phyloP scores from a whole-genome alignment of 2,797 vertebrate genomes.

The Octomys mimax region DNA sequence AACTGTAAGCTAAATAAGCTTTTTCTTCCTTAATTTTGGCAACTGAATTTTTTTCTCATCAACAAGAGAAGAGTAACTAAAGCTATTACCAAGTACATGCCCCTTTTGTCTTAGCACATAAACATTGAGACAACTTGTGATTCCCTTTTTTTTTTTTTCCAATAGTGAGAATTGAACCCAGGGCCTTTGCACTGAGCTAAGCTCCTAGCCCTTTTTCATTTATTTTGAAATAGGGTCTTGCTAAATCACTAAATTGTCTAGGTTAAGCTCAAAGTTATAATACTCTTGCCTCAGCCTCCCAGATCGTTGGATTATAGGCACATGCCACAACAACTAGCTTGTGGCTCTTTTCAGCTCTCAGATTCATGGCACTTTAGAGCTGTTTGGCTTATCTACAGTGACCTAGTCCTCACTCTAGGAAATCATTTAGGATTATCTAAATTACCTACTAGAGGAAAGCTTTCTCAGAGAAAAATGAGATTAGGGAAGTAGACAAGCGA shows the following conservation, averaged over 20 bases:
- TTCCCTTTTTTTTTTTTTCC: neutral
- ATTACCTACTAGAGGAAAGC: neutral
- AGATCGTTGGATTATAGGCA: neutral
- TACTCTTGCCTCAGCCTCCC: neutral
- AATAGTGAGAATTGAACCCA: neutral
- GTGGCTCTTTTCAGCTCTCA: neutral
- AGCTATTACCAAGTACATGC: neutral
- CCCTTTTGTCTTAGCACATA: neutral
- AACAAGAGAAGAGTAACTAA: no score
- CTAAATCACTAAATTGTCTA: neutral
- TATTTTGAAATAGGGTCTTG: neutral
- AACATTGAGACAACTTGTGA: neutral
- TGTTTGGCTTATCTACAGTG: neutral
- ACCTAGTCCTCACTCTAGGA: neutral
- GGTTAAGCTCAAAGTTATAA: neutral
- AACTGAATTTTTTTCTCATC: no score
- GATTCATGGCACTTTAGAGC: slow-evolving; percentile 21
- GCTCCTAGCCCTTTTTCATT: neutral
- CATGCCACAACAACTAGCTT: neutral
- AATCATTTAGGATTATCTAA: neutral
- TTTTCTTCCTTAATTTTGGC: no score
- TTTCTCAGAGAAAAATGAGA: slow-evolving; percentile 29
- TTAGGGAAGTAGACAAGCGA: neutral
- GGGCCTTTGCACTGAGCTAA: neutral
- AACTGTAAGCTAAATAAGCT: no score